A percentile compares a stretch with the other conserved stretches of the same genome.
These are phyloP conservation scores for Stomorhina lunata DNA, from an alignment of 2,888 invertebrate species.

Conservation along the genomic window DNA sequence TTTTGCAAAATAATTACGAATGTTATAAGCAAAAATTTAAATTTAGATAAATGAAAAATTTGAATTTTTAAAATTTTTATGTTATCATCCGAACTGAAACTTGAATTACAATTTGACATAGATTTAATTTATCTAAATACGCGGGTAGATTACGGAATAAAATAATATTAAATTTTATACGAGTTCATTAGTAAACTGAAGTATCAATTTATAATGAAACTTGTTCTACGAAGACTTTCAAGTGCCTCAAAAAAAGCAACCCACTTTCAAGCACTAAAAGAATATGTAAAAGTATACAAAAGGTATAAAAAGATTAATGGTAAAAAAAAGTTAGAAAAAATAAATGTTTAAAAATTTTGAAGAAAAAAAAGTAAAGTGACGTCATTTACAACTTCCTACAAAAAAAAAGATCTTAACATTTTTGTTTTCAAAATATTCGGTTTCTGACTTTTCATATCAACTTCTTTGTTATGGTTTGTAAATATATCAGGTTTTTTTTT, in stretches of 20 bases:
- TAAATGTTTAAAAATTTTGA: background rate
- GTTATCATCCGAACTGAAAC: background rate
- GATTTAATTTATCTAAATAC: background rate
- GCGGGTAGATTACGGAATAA: background rate
- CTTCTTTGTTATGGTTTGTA: slow-evolving; percentile 1
- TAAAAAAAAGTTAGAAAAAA: no score
- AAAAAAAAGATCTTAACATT: background rate
- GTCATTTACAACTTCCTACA: background rate
- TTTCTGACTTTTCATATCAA: background rate
- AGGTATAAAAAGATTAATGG: background rate
- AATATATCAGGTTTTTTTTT: background rate
- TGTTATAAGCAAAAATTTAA: no score
- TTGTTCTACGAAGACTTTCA: slow-evolving; percentile 16
- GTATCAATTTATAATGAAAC: background rate
- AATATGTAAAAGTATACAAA: background rate
- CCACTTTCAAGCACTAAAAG: background rate
- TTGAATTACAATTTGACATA: slow-evolving; percentile 4
- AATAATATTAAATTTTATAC: background rate
- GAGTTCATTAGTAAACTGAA: background rate
- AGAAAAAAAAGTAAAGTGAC: slow-evolving; percentile 33
- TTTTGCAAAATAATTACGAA: no score
- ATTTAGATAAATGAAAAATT: no score
- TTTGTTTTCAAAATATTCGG: background rate
- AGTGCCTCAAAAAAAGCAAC: background rate
- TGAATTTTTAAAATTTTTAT: no score